Evolutionary conservation across 2,113 vertebrate genomes (phyloP).

Genomic region (Papio anubis): DNA sequence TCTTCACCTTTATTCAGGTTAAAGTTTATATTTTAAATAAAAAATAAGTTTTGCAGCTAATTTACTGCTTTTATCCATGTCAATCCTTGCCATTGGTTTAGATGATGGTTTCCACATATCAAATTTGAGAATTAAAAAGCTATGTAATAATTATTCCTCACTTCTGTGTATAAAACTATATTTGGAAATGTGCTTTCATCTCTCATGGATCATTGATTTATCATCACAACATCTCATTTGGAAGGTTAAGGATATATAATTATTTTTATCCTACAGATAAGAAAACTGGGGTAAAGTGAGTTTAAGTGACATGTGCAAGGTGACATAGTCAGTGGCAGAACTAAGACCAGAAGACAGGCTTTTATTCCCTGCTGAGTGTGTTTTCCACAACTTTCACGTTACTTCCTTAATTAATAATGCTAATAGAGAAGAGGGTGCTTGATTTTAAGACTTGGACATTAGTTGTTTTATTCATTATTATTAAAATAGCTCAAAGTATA

Average conservation of each 20-base stretch:
- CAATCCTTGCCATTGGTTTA: background rate
- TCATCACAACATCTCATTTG: background rate
- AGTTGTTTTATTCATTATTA: background rate
- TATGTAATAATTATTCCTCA: background rate
- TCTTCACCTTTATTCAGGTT: background rate
- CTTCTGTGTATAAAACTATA: slow-evolving; percentile 49
- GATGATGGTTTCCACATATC: slow-evolving; percentile 1
- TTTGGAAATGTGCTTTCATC: slow-evolving; percentile 68
- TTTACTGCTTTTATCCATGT: background rate
- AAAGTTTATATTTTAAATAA: slow-evolving; percentile 2
- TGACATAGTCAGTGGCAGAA: background rate
- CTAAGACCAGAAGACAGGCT: background rate
- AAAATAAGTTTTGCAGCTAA: background rate
- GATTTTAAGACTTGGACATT: background rate
- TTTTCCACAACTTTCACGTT: background rate
- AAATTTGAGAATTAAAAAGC: slow-evolving; percentile 43
- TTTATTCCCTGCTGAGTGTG: background rate
- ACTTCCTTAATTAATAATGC: background rate
- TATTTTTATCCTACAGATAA: background rate
- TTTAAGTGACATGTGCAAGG: background rate
- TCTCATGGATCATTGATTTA: slow-evolving; percentile 6
- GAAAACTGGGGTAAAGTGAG: background rate
- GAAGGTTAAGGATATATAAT: background rate
- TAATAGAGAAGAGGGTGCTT: background rate
- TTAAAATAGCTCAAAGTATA: slow-evolving; percentile 32